These are phyloP conservation scores for Lepus europaeus DNA, from an alignment of 2,113 vertebrate species.

Conservation along the genomic window DNA sequence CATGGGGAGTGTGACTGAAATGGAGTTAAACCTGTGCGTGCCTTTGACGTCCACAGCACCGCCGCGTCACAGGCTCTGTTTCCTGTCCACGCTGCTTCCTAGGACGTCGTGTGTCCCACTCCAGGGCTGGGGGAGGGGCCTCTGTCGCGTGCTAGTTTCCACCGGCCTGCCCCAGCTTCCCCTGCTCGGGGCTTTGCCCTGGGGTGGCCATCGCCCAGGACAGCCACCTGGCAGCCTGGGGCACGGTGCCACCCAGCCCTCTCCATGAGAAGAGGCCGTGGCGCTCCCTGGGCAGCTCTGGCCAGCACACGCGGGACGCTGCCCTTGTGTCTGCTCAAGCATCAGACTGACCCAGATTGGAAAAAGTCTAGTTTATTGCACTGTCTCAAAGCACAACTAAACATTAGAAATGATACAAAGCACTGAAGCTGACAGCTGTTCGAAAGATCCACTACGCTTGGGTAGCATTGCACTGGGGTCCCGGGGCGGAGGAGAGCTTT, in stretches of 20 bases:
- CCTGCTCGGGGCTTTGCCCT: too few relatives aligned
- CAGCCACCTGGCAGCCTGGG: fast-evolving
- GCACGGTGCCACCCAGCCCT: fast-evolving
- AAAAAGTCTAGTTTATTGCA: conserved; percentile 87
- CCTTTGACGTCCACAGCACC: neutral
- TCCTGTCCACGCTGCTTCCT: neutral
- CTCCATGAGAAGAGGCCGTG: fast-evolving
- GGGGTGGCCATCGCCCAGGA: neutral
- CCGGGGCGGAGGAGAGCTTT: conserved; percentile 61
- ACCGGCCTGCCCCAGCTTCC: too few relatives aligned
- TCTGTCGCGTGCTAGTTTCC: neutral
- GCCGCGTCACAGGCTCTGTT: neutral
- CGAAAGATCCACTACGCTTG: neutral
- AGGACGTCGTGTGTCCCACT: fast-evolving
- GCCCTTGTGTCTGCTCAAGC: neutral
- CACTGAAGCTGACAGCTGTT: conserved; percentile 56
- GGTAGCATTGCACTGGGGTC: conserved; percentile 76
- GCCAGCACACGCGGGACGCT: too few relatives aligned
- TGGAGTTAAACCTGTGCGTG: fast-evolving
- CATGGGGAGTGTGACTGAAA: neutral
- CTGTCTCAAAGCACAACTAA: conserved; percentile 85
- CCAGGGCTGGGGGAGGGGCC: too few relatives aligned
- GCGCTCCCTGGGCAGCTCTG: neutral
- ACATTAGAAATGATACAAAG: conserved; percentile 71
- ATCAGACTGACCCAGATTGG: conserved; percentile 43